Evolutionary conservation across 2,113 vertebrate genomes (phyloP).

Genomic region (Paraplagusia blochii): DNA sequence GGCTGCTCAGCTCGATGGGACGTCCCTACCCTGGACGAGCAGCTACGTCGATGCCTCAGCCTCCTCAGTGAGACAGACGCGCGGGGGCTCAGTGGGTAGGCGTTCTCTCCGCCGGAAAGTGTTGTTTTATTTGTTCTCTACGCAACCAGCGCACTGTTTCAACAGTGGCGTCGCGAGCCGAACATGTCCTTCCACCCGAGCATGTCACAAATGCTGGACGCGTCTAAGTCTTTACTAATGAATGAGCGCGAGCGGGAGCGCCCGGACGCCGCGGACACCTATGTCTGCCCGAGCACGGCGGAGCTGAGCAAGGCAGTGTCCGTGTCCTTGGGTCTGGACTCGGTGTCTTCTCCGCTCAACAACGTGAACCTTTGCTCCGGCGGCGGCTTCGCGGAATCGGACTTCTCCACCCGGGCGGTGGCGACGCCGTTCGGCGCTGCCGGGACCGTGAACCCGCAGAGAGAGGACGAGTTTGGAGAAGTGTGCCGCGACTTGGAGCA

Average conservation of each 20-base stretch:
- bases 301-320: slow-evolving; percentile 86
- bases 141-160: slow-evolving; percentile 1
- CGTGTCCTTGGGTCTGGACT: slow-evolving; percentile 82
- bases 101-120: slow-evolving; percentile 37
- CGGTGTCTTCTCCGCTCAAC: slow-evolving; percentile 63
- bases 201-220: slow-evolving; percentile 16
- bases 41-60: slow-evolving; percentile 21
- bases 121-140: slow-evolving; percentile 18
- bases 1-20: slow-evolving; percentile 31
- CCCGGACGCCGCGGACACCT: slow-evolving; percentile 39
- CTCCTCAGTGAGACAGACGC: slow-evolving; percentile 25
- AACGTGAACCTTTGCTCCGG: slow-evolving; percentile 54
- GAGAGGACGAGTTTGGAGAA: slow-evolving; percentile 40
- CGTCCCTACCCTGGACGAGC: slow-evolving; percentile 25
- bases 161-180: slow-evolving; percentile 9
- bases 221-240: slow-evolving; percentile 27
- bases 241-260: slow-evolving; percentile 25
- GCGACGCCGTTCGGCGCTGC: slow-evolving; percentile 17
- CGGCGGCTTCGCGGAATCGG: slow-evolving; percentile 49
- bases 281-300: slow-evolving; percentile 75
- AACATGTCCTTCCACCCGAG: slow-evolving; percentile 47
- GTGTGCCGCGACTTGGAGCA: slow-evolving; percentile 41
- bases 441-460: slow-evolving; percentile 12
- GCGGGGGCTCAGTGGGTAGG: slow-evolving; percentile 28
- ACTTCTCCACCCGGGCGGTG: slow-evolving; percentile 17